phyloP scores from a whole-genome alignment of 2,888 invertebrate species.

The Bellardia bayeri region DNA sequence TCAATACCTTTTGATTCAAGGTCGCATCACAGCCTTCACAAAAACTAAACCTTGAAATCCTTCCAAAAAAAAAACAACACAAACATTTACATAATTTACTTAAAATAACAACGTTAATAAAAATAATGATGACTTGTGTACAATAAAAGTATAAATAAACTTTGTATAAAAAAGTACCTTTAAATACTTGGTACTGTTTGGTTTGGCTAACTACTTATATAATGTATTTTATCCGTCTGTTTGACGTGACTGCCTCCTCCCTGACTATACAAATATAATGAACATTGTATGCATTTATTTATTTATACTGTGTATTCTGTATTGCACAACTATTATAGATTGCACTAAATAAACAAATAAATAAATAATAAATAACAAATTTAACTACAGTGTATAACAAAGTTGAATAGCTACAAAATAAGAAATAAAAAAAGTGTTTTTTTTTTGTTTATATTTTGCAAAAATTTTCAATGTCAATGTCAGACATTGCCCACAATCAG shows the following conservation, averaged over 20 bases:
- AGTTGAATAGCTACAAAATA: conserved; percentile 29
- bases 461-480: conserved; percentile 72
- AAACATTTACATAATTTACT: conserved; percentile 23
- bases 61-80: conserved; percentile 9
- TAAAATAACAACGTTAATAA: conserved; percentile 23
- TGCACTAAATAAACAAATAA: conserved; percentile 59
- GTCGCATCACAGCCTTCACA: background rate
- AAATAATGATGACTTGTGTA: conserved; percentile 1
- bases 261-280: conserved; percentile 18
- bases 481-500: conserved; percentile 66
- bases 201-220: background rate
- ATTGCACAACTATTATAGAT: conserved; percentile 52
- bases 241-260: conserved; percentile 25
- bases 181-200: conserved; percentile 9
- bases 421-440: background rate
- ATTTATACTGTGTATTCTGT: background rate
- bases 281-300: conserved; percentile 3
- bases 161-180: conserved; percentile 16
- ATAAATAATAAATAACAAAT: conserved; percentile 30
- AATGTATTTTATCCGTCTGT: background rate
- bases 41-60: background rate
- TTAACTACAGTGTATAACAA: conserved; percentile 57
- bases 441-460: conserved; percentile 27
- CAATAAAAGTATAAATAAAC: background rate
- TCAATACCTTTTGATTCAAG: background rate